phyloP scores from a whole-genome alignment of 2,797 vertebrate species.

The Balearica regulorum region DNA sequence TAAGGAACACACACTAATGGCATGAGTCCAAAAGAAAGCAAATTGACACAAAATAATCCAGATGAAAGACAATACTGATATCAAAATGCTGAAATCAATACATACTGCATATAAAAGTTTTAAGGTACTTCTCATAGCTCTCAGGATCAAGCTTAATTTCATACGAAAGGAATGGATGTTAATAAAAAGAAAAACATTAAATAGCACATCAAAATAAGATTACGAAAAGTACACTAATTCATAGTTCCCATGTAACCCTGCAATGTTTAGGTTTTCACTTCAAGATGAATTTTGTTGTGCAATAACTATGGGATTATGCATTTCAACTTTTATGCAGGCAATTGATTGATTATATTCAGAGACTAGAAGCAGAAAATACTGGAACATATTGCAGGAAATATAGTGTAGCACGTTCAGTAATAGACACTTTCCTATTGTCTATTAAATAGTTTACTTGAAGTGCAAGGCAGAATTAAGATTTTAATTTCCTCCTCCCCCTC shows the following conservation, averaged over 20 bases:
- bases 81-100: slow-evolving; percentile 45
- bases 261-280: not conserved
- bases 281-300: not conserved
- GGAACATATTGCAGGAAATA: not conserved
- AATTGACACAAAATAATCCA: slow-evolving; percentile 59
- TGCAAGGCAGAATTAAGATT: not conserved
- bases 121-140: slow-evolving; percentile 59
- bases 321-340: not conserved
- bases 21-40: slow-evolving; percentile 59
- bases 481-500: accelerated
- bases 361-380: not conserved
- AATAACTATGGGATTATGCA: not conserved
- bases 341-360: not conserved
- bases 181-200: slow-evolving; percentile 56
- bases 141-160: slow-evolving; percentile 56
- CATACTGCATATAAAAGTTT: slow-evolving; percentile 58
- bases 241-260: not conserved
- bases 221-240: not conserved
- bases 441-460: not conserved
- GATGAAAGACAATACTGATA: slow-evolving; percentile 58
- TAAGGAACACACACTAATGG: slow-evolving; percentile 70
- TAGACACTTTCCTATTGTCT: not conserved
- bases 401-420: not conserved
- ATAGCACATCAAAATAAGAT: slow-evolving; percentile 21
- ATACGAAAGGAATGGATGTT: slow-evolving; percentile 54